Base-by-base conservation (phyloP, 2,888 invertebrate species). In the Drosophila glabriapex region DNA sequence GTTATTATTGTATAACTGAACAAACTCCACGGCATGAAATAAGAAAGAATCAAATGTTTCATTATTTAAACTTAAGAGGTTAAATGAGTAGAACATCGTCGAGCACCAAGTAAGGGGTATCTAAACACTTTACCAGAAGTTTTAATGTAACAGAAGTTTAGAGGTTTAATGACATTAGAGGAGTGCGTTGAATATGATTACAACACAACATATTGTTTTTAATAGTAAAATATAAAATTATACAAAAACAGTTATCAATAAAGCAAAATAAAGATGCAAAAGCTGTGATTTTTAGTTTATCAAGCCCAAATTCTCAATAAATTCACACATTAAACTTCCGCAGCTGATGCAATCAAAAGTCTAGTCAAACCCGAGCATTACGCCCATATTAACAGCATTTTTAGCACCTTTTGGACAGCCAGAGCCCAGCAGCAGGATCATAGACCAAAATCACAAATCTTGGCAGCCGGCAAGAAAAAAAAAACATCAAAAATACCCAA, bases 381-480 rank as follows among this genome's bases (percentile, higher is more conserved):
- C 88, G 90, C 88, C 83, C 88, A 73, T 68, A 90, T 88, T 90
- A 88, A 88, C 71, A 72, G 71, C 67, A 79, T 80, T 86, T 80
- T 61, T 73, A 65, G 73, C 85, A 90, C 91, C 91, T 86, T 83
- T 83, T 83, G 16, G 41, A 4, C 37, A 35, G 54, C 29, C 59
- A 50, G 16, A 10, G n/a, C 5, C 16, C n/a, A 28, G 37, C 59
- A 65, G 59, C 67, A 73, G 58, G 53, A 54, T 43, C 59, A 62
- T 33, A 56, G 33, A 35, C 33, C 29, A 63, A 59, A 69, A 59
- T 62, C 50, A 59, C 52, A 67, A 28, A 29, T 64, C 35, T 65
- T 29, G 54, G 68, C 58, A 72, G 56, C 25, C 83, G 68, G 73
- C 82, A 77, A 82, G 81, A 74, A 65, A 65, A 33, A 65, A 33